A percentile compares a stretch with the other conserved stretches of the same genome.
Evolutionary conservation across 1,140 invertebrate genomes (phyloP).

Genomic region (Trinorchestia longiramus): DNA sequence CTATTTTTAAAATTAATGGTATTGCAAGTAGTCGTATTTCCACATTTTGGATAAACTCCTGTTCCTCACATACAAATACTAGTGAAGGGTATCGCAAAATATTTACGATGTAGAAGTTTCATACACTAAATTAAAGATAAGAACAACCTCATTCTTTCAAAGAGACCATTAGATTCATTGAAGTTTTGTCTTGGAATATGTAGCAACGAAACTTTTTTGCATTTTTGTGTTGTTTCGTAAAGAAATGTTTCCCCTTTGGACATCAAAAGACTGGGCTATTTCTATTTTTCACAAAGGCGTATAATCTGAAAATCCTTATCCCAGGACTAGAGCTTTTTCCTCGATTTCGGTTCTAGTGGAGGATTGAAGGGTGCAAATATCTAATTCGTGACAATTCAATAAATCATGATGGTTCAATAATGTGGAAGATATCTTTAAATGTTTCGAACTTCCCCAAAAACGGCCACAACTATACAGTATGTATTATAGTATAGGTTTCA

Average conservation of each 20-base stretch:
- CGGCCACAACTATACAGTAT: neutral
- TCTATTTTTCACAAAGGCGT: neutral
- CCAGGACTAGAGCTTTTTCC: neutral
- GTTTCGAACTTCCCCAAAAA: neutral
- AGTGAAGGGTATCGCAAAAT: no score
- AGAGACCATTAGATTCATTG: no score
- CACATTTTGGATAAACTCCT: no score
- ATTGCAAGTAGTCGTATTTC: no score
- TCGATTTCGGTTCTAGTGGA: neutral
- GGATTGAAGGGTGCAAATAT: neutral
- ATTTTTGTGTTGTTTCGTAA: neutral
- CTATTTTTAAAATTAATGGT: no score
- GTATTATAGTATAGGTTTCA: neutral
- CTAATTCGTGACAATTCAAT: neutral
- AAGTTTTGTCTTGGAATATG: no score
- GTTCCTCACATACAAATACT: no score
- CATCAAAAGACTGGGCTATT: neutral
- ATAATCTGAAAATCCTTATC: neutral
- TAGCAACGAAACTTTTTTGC: no score
- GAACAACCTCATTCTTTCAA: no score
- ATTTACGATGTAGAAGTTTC: no score
- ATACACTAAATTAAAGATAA: no score
- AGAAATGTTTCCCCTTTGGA: neutral
- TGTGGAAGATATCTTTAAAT: neutral
- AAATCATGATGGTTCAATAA: neutral